A percentile compares a stretch with the other conserved stretches of the same genome.
Evolutionary conservation across 2,113 vertebrate genomes (phyloP).

Genomic region (Corythaixoides concolor): DNA sequence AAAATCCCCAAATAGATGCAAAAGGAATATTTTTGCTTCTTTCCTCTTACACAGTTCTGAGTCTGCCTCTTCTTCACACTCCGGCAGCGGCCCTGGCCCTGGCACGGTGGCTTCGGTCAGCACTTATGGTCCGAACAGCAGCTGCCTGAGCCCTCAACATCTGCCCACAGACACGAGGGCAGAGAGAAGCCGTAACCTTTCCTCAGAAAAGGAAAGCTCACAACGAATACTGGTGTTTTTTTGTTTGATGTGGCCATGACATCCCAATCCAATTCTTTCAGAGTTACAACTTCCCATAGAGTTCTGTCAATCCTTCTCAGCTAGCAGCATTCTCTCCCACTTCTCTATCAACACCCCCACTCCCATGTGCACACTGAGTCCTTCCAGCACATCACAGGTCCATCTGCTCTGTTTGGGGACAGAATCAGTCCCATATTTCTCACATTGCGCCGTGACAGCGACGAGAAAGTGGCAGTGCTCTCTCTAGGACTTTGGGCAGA

Average conservation of each 20-base stretch:
- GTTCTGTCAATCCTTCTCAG: background rate
- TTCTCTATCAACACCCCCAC: background rate
- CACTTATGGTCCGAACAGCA: background rate
- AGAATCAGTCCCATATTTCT: background rate
- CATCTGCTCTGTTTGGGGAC: background rate
- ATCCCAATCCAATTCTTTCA: background rate
- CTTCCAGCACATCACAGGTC: background rate
- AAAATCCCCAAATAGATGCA: background rate
- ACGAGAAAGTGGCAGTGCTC: background rate
- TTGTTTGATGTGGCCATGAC: background rate
- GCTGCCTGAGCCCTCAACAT: background rate
- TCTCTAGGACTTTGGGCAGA: background rate
- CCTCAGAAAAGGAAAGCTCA: background rate
- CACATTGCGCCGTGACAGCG: background rate
- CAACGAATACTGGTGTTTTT: accelerated
- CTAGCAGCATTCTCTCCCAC: background rate
- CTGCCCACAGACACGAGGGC: background rate
- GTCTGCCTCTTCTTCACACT: background rate
- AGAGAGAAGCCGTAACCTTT: background rate
- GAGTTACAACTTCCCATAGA: background rate
- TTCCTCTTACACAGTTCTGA: background rate
- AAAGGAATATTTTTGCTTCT: background rate
- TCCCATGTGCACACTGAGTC: background rate
- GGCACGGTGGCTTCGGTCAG: background rate
- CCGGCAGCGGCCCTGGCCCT: background rate